Conservation (phyloP, 2,888 invertebrate genomes). For the Rhamphomyia laevipes region DNA sequence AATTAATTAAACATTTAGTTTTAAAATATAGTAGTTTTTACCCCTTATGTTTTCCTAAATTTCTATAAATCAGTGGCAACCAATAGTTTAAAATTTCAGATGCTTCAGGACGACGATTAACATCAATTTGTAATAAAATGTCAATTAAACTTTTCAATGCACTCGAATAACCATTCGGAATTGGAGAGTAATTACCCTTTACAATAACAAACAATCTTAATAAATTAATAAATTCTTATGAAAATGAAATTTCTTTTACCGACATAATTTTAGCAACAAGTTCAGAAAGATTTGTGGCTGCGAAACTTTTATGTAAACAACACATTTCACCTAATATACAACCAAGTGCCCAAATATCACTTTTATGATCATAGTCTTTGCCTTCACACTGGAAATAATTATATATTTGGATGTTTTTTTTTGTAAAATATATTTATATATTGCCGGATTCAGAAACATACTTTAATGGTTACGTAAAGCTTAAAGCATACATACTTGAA, state of each 20-base stretch:
- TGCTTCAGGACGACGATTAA: conserved; percentile 49
- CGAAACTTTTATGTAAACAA: conserved; percentile 58
- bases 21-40: conserved; percentile 10
- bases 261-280: conserved; percentile 62
- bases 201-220: conserved; percentile 8
- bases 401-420: no score
- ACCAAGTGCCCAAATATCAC: conserved; percentile 67
- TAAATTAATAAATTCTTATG: background rate
- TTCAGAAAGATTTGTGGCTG: conserved; percentile 58
- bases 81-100: conserved; percentile 44
- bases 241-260: no score
- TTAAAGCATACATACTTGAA: no score
- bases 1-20: background rate
- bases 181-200: conserved; percentile 53
- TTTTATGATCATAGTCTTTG: conserved; percentile 61
- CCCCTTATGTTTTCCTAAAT: conserved; percentile 35
- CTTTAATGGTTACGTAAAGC: background rate
- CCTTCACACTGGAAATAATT: conserved; percentile 52
- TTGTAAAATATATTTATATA: no score
- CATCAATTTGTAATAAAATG: conserved; percentile 50
- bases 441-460: no score
- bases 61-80: conserved; percentile 40
- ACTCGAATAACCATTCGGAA: conserved; percentile 52
- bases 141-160: conserved; percentile 49
- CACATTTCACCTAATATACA: conserved; percentile 67